Evolutionary conservation across 1,140 invertebrate genomes (phyloP).

Genomic region (Drosophila kurseongensis): DNA sequence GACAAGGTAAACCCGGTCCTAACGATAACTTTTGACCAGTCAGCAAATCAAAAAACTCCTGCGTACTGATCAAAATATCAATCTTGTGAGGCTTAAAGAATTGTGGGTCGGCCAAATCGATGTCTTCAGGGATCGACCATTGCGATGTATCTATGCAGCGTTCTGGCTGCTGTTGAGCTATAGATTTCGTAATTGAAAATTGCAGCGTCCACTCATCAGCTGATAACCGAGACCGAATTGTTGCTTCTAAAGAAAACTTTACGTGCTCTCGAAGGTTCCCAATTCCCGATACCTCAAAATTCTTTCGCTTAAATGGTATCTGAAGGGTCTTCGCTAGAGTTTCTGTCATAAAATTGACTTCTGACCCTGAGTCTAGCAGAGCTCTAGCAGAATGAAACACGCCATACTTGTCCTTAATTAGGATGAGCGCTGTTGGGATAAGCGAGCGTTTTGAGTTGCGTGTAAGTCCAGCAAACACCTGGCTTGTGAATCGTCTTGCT

Average conservation of each 20-base stretch:
- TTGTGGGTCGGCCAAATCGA: no score
- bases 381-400: no score
- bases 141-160: no score
- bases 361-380: conserved; percentile 2
- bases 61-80: no score
- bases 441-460: conserved; percentile 1
- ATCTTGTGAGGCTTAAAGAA: no score
- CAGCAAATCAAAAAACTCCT: no score
- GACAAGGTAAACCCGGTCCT: neutral
- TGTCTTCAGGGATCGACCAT: no score
- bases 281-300: conserved; percentile 2
- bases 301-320: conserved; percentile 3
- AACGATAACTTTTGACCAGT: neutral
- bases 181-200: no score
- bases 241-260: no score
- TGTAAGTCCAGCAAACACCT: conserved; percentile 1
- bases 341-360: neutral
- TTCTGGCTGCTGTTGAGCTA: no score
- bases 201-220: no score
- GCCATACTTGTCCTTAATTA: conserved; percentile 1
- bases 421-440: neutral
- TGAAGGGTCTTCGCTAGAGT: neutral
- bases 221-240: no score
- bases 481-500: neutral
- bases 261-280: neutral